Evolutionary conservation across 2,113 vertebrate genomes (phyloP).

Genomic region (Proterorhinus semilunaris): DNA sequence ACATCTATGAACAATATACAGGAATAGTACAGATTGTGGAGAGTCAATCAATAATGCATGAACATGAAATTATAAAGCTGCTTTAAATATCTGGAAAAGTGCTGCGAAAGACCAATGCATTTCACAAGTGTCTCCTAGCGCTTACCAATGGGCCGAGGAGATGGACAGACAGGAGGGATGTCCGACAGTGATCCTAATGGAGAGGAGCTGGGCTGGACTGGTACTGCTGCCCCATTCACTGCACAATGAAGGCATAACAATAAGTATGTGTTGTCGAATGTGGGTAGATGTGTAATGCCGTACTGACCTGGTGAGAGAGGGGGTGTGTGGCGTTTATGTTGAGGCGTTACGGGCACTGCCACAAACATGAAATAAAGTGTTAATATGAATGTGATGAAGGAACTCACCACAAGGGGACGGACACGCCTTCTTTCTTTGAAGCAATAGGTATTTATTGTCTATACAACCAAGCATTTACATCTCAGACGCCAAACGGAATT

Average conservation of each 20-base stretch:
- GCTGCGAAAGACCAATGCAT: too few species aligned
- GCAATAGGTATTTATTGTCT: too few species aligned
- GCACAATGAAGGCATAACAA: background rate
- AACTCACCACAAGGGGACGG: background rate
- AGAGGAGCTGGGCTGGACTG: constrained; percentile 52
- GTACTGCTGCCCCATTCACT: constrained; percentile 62
- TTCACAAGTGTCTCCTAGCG: constrained; percentile 31
- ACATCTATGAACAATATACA: too few species aligned
- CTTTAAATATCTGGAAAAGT: too few species aligned
- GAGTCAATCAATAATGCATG: too few species aligned
- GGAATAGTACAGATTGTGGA: too few species aligned
- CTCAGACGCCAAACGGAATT: too few species aligned
- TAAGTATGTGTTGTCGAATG: too few species aligned
- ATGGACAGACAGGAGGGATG: constrained; percentile 17
- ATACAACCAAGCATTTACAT: too few species aligned
- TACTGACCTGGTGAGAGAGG: constrained; percentile 71
- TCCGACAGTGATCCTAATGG: constrained; percentile 68
- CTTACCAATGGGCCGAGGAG: constrained; percentile 32
- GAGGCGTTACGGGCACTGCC: constrained; percentile 58
- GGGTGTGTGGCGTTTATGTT: constrained; percentile 24
- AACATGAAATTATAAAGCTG: too few species aligned
- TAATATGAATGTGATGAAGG: background rate
- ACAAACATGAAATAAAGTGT: background rate
- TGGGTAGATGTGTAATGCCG: background rate
- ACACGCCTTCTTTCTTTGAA: too few species aligned